Evolutionary conservation across 2,797 vertebrate genomes (phyloP).

Genomic region (Anas bahamensis): DNA sequence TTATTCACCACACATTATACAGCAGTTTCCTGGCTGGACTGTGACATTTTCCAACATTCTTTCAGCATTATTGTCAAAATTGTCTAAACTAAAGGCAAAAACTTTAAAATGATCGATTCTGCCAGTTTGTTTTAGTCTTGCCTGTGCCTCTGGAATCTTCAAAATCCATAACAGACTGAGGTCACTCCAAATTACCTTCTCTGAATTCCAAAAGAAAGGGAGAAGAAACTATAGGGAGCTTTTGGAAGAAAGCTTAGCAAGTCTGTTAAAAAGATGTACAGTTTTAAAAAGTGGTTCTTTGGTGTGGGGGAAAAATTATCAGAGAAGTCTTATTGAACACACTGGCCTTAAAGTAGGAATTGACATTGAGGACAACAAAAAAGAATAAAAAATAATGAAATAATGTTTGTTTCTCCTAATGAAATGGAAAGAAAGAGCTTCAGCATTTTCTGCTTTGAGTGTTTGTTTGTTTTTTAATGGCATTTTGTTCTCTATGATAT

Average conservation of each 20-base stretch:
- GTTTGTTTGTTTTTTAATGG: background rate
- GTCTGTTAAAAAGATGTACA: constrained; percentile 4
- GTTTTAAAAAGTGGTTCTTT: background rate
- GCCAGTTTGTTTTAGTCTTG: background rate
- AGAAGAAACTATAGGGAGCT: background rate
- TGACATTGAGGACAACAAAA: background rate
- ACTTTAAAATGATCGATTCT: constrained; percentile 17
- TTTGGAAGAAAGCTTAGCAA: constrained; percentile 9
- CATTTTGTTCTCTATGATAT: background rate
- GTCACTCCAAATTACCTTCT: constrained; percentile 6
- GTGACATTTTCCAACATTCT: constrained; percentile 5
- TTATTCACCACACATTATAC: constrained; percentile 35
- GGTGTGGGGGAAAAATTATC: background rate
- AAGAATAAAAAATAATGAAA: background rate
- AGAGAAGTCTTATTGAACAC: background rate
- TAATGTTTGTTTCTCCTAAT: background rate
- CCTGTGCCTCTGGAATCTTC: constrained; percentile 25
- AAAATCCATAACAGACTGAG: constrained; percentile 37
- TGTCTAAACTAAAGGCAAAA: constrained; percentile 37
- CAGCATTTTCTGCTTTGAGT: background rate
- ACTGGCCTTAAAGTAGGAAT: background rate
- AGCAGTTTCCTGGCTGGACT: constrained; percentile 7
- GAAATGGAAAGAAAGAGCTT: background rate
- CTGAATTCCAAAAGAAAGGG: constrained; percentile 12
- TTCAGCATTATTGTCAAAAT: constrained; percentile 48